These are phyloP conservation scores for Drosophila neonasuta DNA, from an alignment of 2,888 invertebrate species.

Conservation along the genomic window DNA sequence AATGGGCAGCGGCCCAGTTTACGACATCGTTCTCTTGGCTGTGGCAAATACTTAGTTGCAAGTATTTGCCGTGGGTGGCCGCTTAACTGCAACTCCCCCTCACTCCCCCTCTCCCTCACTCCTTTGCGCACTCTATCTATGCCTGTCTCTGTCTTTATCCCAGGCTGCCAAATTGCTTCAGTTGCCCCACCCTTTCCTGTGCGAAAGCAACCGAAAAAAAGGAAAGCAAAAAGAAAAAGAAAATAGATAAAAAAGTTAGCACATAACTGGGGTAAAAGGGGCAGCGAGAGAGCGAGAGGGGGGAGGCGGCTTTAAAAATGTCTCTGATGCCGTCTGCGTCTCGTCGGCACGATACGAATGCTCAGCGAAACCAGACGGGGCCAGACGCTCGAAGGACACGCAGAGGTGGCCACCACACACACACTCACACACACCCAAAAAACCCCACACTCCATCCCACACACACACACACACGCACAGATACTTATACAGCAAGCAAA, in stretches of 20 bases:
- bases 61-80: conserved; percentile 38
- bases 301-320: conserved; percentile 46
- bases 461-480: conserved; percentile 11
- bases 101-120: not conserved
- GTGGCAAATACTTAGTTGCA: conserved; percentile 41
- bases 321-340: conserved; percentile 47
- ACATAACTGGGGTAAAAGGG: conserved; percentile 2
- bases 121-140: not conserved
- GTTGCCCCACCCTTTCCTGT: conserved; percentile 25
- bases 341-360: conserved; percentile 32
- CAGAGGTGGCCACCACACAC: conserved; percentile 38
- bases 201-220: conserved; percentile 5
- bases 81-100: conserved; percentile 36
- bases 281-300: not conserved
- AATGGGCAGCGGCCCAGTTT: conserved; percentile 41
- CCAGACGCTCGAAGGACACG: conserved; percentile 61
- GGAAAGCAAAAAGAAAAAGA: conserved; percentile 2
- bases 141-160: not conserved
- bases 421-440: conserved; percentile 7
- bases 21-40: conserved; percentile 50
- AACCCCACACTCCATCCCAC: not conserved
- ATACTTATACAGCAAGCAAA: conserved; percentile 49
- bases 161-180: conserved; percentile 56
- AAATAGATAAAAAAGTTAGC: conserved; percentile 31
- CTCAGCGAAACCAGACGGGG: conserved; percentile 41